Base-by-base conservation (phyloP, 2,113 vertebrate genomes). In the Pardalotus punctatus region DNA sequence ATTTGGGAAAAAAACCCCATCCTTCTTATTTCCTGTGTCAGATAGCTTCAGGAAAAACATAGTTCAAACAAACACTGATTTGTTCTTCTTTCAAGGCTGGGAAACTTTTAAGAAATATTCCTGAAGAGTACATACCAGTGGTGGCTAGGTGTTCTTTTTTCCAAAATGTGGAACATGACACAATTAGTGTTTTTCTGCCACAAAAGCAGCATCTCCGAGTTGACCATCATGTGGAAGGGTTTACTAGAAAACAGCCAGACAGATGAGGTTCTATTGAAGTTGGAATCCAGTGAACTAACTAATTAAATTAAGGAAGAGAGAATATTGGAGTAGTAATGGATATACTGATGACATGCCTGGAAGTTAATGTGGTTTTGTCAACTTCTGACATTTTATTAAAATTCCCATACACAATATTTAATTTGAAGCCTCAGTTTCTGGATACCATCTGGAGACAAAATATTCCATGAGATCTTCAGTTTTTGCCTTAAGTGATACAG, bases 121-220 rank as follows among this genome's bases (percentile, higher is more conserved):
- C 31, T 69, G 54, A 58, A 40, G 45, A 53, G 8, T 40, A 14
- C 0, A 0, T 56, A 22, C 5, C 17, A 42, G 36, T 17, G 10
- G 4, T 76, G 12, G 7, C 42, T 65, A 73, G 25, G 48, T 35
- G 5, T 10, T 19, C 22, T 40, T 85, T 60, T 35, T 62, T 60
- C 35, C n/a, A 8, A 17, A 40, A 8, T 36, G 18, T 17, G 11
- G 19, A 69, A 65, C 0, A 0, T 9, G 58, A 77, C 25, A 43
- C 13, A 56, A 7, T 18, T 58, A 29, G 8, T 71, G 20, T 20
- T 56, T 14, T 14, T 61, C 29, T 84, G 25, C 61, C 74, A 12
- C 23, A 81, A 76, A 81, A 85, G 3, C 14, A 27, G 19, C 7
- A 14, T 48, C 0, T 5, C 36, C 28, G 58, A 20, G 5, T n/a